Evolutionary conservation across 2,888 invertebrate species (phyloP), one percentile per base, ranked within the genome.

Genomic region (Dexiosoma caninum): DNA sequence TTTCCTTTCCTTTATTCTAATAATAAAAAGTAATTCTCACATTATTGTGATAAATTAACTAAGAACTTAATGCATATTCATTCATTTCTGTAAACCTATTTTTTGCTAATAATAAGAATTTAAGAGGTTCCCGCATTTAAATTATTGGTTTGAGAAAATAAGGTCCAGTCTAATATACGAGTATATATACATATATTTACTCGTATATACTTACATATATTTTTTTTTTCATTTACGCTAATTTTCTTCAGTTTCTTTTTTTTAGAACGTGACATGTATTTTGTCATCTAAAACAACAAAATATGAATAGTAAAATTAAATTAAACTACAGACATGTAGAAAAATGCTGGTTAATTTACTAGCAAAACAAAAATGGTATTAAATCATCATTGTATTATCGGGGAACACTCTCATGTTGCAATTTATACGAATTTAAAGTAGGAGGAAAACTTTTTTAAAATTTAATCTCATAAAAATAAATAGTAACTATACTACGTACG

Each of bases 181-280:
- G n/a, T n/a, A n/a, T n/a, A n/a, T n/a, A n/a, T n/a, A n/a, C n/a
- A n/a, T n/a, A n/a, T n/a, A n/a, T n/a, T n/a, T n/a, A n/a, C n/a
- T n/a, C n/a, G n/a, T n/a, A n/a, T n/a, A n/a, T n/a, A n/a, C n/a
- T n/a, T n/a, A n/a, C n/a, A n/a, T n/a, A n/a, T n/a, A n/a, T 49
- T n/a, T 35, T 30, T 5, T 35, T 14, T 14, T n/a, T 37, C 12
- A 30, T 57, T 72, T 46, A 49, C 37, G 32, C n/a, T 49, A 75
- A 67, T 67, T 67, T 49, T 75, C 66, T 51, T 32, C 14, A 37
- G n/a, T 10, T 4, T 6, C 60, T 8, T 23, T 67, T 27, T 51
- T 46, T 69, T 62, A 59, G 60, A 49, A 77, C 77, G 70, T 77
- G 77, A 70, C 77, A 64, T 64, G 55, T 49, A 40, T 49, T 77